Base-by-base conservation (phyloP, 2,113 vertebrate genomes). In the Tringa solitaria region DNA sequence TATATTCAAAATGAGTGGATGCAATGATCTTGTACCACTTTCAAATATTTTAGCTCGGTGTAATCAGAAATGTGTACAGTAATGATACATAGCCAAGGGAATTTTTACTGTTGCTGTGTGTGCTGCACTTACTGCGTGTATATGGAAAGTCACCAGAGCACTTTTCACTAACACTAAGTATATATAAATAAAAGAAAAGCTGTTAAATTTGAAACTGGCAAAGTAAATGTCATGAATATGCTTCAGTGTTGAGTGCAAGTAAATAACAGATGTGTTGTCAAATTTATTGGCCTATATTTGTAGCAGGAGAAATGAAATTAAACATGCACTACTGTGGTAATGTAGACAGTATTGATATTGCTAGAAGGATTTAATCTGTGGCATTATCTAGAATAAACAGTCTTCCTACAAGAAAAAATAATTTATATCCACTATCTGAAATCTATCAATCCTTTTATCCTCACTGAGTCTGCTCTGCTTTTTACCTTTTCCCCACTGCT, bases 201-300 rank as follows among this genome's bases (percentile, higher is more conserved):
- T 97, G 95, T 96, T 96, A 92, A 90, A 96, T 93, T 93, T 89
- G 59, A 95, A 96, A 89, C 84, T 95, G 91, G 84, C 74, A 79
- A 95, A 94, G 81, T 95, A 94, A 96, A 94, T 95, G 91, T 94
- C 96, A 95, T 95, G 94, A 97, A 95, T 96, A 96, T 87, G 89
- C 91, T 95, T 84, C 78, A 80, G 23, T 61, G 65, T 91, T 95
- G 87, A 97, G 92, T 89, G 91, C 87, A 95, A 96, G 96, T 95
- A 96, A 96, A 97, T 97, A 97, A 96, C 96, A 96, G 94, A 95
- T 96, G 95, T 91, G 93, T 97, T 96, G 94, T 95, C 95, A 91
- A 92, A 97, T 95, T 87, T 94, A 95, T 93, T 96, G 80, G 78
- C 89, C 87, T 96, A 67, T 95, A 94, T 96, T 97, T 96, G 95